These are phyloP conservation scores for Eristalinus aeneus DNA, from an alignment of 2,888 invertebrate species.

Conservation along the genomic window DNA sequence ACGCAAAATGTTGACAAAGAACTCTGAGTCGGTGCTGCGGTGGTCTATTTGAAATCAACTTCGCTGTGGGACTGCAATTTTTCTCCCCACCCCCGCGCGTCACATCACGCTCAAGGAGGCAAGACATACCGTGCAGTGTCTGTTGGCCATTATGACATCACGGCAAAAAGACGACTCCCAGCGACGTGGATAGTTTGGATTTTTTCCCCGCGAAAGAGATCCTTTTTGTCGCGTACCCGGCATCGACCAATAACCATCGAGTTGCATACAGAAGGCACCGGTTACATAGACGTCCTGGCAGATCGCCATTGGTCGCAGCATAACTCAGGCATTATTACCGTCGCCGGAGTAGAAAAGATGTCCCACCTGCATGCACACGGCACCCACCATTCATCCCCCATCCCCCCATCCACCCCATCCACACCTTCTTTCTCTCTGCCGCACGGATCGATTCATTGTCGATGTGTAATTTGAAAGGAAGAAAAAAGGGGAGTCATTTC, in stretches of 20 bases:
- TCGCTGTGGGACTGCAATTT: conserved; percentile 63
- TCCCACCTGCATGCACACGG: conserved; percentile 63
- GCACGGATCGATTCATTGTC: conserved; percentile 53
- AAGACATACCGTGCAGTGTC: conserved; percentile 66
- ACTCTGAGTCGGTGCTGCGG: conserved; percentile 52
- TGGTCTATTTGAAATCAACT: conserved; percentile 70
- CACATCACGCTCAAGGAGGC: conserved; percentile 38
- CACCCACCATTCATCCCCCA: no score
- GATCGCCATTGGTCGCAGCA: conserved; percentile 73
- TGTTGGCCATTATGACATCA: conserved; percentile 70
- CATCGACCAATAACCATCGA: conserved; percentile 73
- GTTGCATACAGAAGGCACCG: conserved; percentile 72
- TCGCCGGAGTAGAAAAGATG: conserved; percentile 70
- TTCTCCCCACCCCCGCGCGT: conserved; percentile 1
- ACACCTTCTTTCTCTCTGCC: conserved; percentile 25
- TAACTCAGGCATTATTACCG: conserved; percentile 71
- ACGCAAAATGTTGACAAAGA: conserved; percentile 70
- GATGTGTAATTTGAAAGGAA: conserved; percentile 52
- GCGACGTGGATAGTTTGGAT: conserved; percentile 52
- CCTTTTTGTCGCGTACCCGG: conserved; percentile 45
- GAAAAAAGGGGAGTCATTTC: conserved; percentile 37
- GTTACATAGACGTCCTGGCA: conserved; percentile 72
- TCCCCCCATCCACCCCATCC: conserved; percentile 25
- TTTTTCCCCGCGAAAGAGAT: conserved; percentile 60
- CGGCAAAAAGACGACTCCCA: conserved; percentile 57